A percentile compares a stretch with the other conserved stretches of the same genome.
These are phyloP conservation scores for Cossypha polioptera DNA, from an alignment of 2,797 vertebrate genomes.

Conservation along the genomic window DNA sequence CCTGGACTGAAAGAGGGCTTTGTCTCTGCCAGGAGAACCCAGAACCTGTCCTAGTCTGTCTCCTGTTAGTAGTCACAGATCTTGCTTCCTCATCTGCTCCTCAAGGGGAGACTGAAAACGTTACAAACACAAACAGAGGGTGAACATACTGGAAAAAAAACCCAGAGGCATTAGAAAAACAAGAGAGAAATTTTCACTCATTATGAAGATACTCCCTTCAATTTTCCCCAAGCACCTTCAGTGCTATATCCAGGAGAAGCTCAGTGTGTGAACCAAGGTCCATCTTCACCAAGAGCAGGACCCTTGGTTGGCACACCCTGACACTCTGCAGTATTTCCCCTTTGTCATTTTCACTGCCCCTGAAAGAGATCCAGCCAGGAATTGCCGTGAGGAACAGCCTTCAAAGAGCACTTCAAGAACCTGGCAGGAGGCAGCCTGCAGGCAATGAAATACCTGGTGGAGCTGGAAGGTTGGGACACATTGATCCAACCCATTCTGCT, in stretches of 20 bases:
- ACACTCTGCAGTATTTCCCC: background rate
- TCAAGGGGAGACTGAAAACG: rapidly evolving
- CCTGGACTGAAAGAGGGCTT: background rate
- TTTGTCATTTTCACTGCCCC: background rate
- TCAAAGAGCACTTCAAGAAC: background rate
- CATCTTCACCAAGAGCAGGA: background rate
- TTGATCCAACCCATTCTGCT: background rate
- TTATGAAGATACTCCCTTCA: background rate
- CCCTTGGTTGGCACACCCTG: rapidly evolving
- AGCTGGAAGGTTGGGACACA: background rate
- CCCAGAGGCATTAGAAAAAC: background rate
- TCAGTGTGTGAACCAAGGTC: background rate
- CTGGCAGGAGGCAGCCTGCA: background rate
- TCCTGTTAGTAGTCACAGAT: background rate
- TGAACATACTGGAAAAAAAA: rapidly evolving
- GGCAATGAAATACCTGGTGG: background rate
- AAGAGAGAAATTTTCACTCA: background rate
- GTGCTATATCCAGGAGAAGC: background rate
- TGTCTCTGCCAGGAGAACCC: background rate
- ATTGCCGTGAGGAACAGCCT: background rate
- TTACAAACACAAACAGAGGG: background rate
- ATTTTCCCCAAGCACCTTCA: background rate
- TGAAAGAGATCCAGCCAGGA: background rate
- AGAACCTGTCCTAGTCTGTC: background rate
- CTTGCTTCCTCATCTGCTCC: background rate